Conservation (phyloP, 2,888 invertebrate species). For the Julus scanicus region DNA sequence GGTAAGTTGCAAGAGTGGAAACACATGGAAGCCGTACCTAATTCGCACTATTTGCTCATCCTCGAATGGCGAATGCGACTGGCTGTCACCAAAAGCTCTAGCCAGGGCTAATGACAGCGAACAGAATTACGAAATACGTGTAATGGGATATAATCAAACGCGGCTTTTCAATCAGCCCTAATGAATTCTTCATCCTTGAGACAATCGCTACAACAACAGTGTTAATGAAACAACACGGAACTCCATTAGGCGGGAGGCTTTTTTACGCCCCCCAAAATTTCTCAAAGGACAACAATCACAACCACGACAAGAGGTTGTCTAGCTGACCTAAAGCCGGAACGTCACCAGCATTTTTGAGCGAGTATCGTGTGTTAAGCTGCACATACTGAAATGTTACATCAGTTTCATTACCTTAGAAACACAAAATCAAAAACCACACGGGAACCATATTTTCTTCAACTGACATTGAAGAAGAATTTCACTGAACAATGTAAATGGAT, state of each 20-base stretch:
- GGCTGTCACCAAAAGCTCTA: slow-evolving; percentile 12
- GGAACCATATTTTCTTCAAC: too few relatives aligned
- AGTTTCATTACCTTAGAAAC: too few relatives aligned
- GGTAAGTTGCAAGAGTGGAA: background rate
- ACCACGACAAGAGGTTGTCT: background rate
- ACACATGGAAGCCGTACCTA: background rate
- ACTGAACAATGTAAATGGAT: too few relatives aligned
- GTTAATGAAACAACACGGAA: slow-evolving; percentile 2
- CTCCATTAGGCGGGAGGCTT: slow-evolving; percentile 13
- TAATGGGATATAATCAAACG: slow-evolving; percentile 25
- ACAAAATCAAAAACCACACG: too few relatives aligned
- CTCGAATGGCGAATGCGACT: background rate
- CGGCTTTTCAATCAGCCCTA: slow-evolving; percentile 23
- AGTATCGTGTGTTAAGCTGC: too few relatives aligned
- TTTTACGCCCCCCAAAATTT: background rate
- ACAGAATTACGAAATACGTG: background rate
- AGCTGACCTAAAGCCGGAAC: background rate
- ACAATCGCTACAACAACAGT: background rate
- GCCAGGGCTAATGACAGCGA: background rate
- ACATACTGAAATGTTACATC: too few relatives aligned
- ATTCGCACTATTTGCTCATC: slow-evolving; percentile 38
- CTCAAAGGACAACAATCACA: background rate
- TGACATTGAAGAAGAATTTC: too few relatives aligned
- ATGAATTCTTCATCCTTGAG: slow-evolving; percentile 39
- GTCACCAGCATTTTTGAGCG: too few relatives aligned